A percentile compares a stretch with the other conserved stretches of the same genome.
These are phyloP conservation scores for Phainopepla nitens DNA, from an alignment of 2,113 vertebrate species.

Conservation along the genomic window DNA sequence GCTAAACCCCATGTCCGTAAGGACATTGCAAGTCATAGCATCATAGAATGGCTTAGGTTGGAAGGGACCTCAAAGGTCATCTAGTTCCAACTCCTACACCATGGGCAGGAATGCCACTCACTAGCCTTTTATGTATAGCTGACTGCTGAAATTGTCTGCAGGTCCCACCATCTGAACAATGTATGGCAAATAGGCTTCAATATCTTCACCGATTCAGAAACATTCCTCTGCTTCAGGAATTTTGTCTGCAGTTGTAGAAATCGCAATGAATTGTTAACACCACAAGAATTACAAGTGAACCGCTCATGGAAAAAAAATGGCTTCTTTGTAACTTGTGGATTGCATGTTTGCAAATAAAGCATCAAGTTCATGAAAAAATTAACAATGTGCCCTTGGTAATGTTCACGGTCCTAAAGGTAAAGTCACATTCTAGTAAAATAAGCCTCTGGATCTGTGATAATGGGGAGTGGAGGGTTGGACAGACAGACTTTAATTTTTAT, in stretches of 20 bases:
- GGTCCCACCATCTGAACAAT: not conserved
- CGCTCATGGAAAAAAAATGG: not conserved
- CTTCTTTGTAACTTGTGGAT: not conserved
- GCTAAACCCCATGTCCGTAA: fast-evolving
- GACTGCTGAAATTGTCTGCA: not conserved
- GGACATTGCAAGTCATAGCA: fast-evolving
- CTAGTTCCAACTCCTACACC: not conserved
- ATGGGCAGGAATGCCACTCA: not conserved
- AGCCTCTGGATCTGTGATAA: not conserved
- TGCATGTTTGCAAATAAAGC: not conserved
- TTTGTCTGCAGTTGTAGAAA: not conserved
- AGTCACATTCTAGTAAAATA: not conserved
- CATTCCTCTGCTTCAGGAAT: not conserved
- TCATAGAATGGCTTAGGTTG: not conserved
- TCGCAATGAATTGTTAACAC: not conserved
- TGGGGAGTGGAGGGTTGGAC: not conserved
- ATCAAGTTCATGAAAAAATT: not conserved
- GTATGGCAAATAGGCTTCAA: fast-evolving
- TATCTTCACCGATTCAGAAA: not conserved
- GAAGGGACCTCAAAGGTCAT: too few species aligned
- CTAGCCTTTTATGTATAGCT: not conserved
- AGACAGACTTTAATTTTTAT: not conserved
- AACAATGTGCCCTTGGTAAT: not conserved
- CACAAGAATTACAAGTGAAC: not conserved
- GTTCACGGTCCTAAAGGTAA: not conserved